Evolutionary conservation across 2,113 vertebrate genomes (phyloP), one percentile per base, ranked within the genome.

Genomic region (Furnarius figulus): DNA sequence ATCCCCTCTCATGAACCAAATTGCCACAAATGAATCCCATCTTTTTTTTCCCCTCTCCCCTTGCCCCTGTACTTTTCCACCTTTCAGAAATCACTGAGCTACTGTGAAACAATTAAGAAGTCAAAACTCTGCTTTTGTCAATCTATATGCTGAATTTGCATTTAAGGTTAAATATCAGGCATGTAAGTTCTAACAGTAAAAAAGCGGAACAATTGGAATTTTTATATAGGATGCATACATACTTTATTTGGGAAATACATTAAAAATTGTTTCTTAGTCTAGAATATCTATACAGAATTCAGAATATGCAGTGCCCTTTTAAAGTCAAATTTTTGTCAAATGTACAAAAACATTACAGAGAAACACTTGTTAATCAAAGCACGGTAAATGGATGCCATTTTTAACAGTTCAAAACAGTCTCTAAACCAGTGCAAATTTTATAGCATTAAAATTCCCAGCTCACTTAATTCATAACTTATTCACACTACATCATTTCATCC

Each of bases 241-340:
- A 89, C 35, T 98, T 98, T 98, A 97, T 98, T 98, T 65, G 53
- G 74, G 42, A 96, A 95, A 80, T 90, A 92, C 50, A 93, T 96
- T 93, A 81, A 88, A 85, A 95, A 95, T 95, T 82, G 83, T 56
- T 89, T 91, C 76, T 95, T 93, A 92, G 58, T 72, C 85, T 85
- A 94, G 70, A 65, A 88, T 87, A 85, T 77, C 93, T 98, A 95
- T 95, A 94, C 89, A 97, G 77, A 93, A 88, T 85, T 92, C 81
- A 91, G 85, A 90, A 96, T 78, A 96, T 65, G 85, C 66, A 95
- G 95, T 94, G 80, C 68, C 90, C 82, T 97, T 97, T 91, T 83
- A 91, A 95, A 95, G 24, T 83, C 59, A 74, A 91, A 59, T 87
- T 84, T 96, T 58, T 96, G 80, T 96, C 93, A 93, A 89, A 89